Evolutionary conservation across 1,140 invertebrate species (phyloP), one percentile per base, ranked within the genome.

Genomic region (Musca vetustissima): DNA sequence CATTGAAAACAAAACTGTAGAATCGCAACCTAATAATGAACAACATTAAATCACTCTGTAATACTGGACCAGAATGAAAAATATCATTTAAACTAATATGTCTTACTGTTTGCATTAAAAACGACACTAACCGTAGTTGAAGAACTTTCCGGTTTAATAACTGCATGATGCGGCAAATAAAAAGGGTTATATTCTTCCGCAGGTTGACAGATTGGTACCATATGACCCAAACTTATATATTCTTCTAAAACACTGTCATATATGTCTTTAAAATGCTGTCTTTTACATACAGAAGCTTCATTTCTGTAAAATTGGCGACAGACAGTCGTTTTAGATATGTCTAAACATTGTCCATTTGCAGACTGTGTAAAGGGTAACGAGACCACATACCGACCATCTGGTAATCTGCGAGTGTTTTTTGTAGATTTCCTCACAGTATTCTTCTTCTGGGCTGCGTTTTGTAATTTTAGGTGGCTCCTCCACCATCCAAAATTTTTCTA

Each of bases 121-220:
- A 49, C 65, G 2, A 67, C 49, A 21, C 19, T 17, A 8, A 55
- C n/a, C 11, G 36, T 24, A 6, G 17, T 55, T 2, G 50, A 19
- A 6, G 17, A 28, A 15, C 32, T 43, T 9, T 55, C 17, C 6
- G 17, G 19, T 21, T 53, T 67, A 3, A 32, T 36, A 21, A 57
- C 66, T 2, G 66, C 52, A 47, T 57, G 66, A n/a, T 67, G 28
- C 1, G 66, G 52, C 17, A 67, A 15, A 50, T 57, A 67, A 24
- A 49, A 49, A 15, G 13, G 4, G 4, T 4, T 49, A 49, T 2
- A 49, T 14, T 2, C 4, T 2, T 15, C 47, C 4, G n/a, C 8
- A 52, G 49, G n/a, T 17, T n/a, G 19, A 14, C 21, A 1, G 2
- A 24, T 15, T 19, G 2, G 6, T n/a, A n/a, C 7, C 48, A 1